Evolutionary conservation across 2,113 vertebrate genomes (phyloP), one percentile per base, ranked within the genome.

Genomic region (Pseudopipra pipra): DNA sequence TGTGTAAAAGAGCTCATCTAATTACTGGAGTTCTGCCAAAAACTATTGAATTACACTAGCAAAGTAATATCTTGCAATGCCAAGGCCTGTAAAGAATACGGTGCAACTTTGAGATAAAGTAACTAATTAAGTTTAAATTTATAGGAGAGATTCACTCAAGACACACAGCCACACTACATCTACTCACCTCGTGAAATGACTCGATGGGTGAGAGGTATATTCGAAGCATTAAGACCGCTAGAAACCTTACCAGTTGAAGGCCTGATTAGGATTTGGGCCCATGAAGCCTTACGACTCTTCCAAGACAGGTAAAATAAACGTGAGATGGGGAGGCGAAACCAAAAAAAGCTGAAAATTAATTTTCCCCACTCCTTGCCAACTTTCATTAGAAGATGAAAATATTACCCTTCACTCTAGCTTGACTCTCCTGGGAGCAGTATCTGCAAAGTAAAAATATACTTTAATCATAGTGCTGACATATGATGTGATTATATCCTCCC

Each of bases 131-230:
- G 2, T 82, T 71, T 25, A 37, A 30, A 41, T 72, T 90, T 96
- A 11, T 94, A 99, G 99, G 99, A 99, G 96, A 98, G 99, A 18
- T 99, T 99, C 97, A 99, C 99, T 19, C 99, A 99, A 96, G 99
- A 99, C 97, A 99, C 98, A 0, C 99, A 99, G 85, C 99, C 99
- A 1, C 99, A 99, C 97, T 99, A 99, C 85, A 99, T 99, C 97
- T 99, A 99, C 91, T 99, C 99, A 8, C 99, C 99, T 93, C 98
- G 99, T 97, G 99, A 99, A 96, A 99, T 99, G 99, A 99, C 99
- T 14, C 98, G 99, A 31, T 99, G 99, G 99, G 99, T 99, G 41
- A 98, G 99, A 87, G 99, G 99, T 0, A 99, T 99, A 96, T 99
- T 99, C 0, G 99, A 99, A 96, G 99, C 99, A 1, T 95, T 99